A percentile compares a stretch with the other conserved stretches of the same genome.
Evolutionary conservation across 92 coral and sea anemone genomes (phyloP).

Genomic region (Parazoanthus swiftii): DNA sequence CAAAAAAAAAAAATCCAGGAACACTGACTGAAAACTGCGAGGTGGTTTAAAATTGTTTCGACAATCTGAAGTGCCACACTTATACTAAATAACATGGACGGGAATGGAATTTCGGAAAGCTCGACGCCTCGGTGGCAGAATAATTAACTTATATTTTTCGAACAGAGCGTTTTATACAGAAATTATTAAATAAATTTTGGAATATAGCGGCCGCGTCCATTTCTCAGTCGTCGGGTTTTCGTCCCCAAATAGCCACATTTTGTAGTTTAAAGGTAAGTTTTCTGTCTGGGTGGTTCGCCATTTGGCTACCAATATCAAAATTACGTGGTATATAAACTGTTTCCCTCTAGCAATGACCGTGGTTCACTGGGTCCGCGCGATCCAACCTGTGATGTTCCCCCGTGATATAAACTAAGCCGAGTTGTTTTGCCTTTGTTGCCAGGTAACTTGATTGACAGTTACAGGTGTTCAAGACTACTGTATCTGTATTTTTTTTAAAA

Average conservation of each 20-base stretch:
- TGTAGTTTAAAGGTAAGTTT: neutral
- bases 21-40: neutral
- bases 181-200: slow-evolving; percentile 24
- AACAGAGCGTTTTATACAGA: slow-evolving; percentile 36
- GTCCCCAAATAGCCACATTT: neutral
- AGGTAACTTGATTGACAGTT: too few relatives aligned
- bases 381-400: too few relatives aligned
- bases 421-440: too few relatives aligned
- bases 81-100: neutral
- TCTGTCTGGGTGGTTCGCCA: neutral
- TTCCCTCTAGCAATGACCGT: too few relatives aligned
- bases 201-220: neutral
- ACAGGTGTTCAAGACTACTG: too few relatives aligned
- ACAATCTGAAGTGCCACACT: neutral
- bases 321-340: too few relatives aligned
- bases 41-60: neutral
- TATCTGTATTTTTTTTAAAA: too few relatives aligned
- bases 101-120: slow-evolving; percentile 16
- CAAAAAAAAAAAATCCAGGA: neutral
- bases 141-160: slow-evolving; percentile 41
- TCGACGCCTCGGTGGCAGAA: neutral
- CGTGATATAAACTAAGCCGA: too few relatives aligned
- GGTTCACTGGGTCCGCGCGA: too few relatives aligned
- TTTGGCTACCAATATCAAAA: too few relatives aligned
- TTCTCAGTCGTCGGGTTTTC: neutral